Evolutionary conservation across 1,140 invertebrate genomes (phyloP).

Genomic region (Anadara kagoshimensis): DNA sequence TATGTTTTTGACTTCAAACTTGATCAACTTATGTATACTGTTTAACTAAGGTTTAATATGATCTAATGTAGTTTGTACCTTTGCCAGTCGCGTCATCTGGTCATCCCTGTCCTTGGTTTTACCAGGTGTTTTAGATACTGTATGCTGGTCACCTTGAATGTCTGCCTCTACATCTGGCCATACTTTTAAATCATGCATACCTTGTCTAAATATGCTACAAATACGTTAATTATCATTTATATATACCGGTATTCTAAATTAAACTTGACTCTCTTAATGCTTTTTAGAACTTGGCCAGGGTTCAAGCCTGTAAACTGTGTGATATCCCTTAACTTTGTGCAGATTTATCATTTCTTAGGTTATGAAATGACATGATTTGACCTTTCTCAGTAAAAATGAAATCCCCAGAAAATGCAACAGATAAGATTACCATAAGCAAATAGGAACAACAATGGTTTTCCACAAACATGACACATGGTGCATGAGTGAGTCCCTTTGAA

Average conservation of each 20-base stretch:
- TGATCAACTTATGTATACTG: too few relatives aligned
- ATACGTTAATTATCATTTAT: not conserved
- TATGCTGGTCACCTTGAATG: conserved; percentile 80
- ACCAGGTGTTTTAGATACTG: conserved; percentile 83
- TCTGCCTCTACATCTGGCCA: conserved; percentile 81
- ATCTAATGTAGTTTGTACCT: conserved; percentile 74
- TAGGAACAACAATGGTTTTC: too few relatives aligned
- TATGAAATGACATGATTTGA: too few relatives aligned
- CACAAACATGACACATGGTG: too few relatives aligned
- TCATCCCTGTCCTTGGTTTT: conserved; percentile 82
- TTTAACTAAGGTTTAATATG: too few relatives aligned
- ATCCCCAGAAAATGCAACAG: too few relatives aligned
- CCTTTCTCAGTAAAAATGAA: too few relatives aligned
- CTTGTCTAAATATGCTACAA: conserved; percentile 72
- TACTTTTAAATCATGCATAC: conserved; percentile 77
- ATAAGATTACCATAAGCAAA: too few relatives aligned
- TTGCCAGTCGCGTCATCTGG: conserved; percentile 91
- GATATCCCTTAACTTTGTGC: not conserved
- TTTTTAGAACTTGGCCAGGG: not conserved
- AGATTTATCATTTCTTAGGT: not conserved
- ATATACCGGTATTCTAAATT: conserved; percentile 10
- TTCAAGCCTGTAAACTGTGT: not conserved
- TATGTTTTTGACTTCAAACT: too few relatives aligned
- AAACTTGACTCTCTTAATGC: not conserved
- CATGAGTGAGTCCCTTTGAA: too few relatives aligned